phyloP scores from a whole-genome alignment of 2,888 invertebrate genomes.

The Zaprionus lineosus region DNA sequence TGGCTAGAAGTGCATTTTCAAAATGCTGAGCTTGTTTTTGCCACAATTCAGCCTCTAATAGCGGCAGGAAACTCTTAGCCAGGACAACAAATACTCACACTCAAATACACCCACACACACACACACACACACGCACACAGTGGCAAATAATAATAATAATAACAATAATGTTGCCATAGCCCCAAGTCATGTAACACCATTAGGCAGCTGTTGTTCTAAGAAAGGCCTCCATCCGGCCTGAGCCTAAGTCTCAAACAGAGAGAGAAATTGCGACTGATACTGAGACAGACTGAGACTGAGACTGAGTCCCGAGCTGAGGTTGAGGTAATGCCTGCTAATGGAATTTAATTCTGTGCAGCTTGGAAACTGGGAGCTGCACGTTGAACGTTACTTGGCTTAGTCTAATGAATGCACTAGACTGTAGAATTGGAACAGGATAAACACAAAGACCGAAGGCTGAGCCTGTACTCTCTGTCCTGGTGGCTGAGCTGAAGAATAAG shows the following conservation, averaged over 20 bases:
- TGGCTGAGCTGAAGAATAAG: not conserved
- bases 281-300: not conserved
- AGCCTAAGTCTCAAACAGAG: not conserved
- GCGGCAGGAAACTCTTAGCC: constrained; percentile 7
- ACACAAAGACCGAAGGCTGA: constrained; percentile 48
- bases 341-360: constrained; percentile 57
- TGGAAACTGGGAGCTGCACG: constrained; percentile 21
- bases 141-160: constrained; percentile 40
- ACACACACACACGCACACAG: not conserved
- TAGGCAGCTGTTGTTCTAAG: constrained; percentile 33
- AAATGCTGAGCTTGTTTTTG: constrained; percentile 27
- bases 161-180: constrained; percentile 55
- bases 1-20: constrained; percentile 25
- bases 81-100: too few species aligned
- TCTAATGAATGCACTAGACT: constrained; percentile 76
- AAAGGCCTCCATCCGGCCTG: not conserved
- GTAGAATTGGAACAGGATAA: constrained; percentile 69
- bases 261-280: not conserved
- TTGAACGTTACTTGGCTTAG: constrained; percentile 65
- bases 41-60: constrained; percentile 11
- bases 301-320: not conserved
- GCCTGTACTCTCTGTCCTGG: not conserved
- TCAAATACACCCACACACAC: too few species aligned
- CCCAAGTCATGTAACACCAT: constrained; percentile 68
- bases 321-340: constrained; percentile 51